phyloP scores from a whole-genome alignment of 2,888 invertebrate species.

The Heliothis peltigera region DNA sequence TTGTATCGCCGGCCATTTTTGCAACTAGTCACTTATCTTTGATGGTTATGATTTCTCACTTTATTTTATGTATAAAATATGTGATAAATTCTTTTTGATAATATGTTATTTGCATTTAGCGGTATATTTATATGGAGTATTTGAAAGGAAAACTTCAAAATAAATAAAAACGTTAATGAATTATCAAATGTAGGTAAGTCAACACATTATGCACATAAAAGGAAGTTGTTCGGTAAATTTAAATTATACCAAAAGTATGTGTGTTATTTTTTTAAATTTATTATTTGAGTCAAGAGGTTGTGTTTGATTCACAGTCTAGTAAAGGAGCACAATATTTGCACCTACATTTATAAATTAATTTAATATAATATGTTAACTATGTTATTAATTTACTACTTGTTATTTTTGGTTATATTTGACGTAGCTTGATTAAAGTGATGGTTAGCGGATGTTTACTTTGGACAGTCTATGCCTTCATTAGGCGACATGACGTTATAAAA shows the following conservation, averaged over 20 bases:
- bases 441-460: constrained; percentile 18
- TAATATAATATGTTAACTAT: constrained; percentile 44
- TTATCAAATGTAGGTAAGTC: constrained; percentile 63
- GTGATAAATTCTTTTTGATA: constrained; percentile 68
- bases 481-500: constrained; percentile 11
- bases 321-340: constrained; percentile 66
- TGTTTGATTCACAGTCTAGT: constrained; percentile 59
- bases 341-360: constrained; percentile 43
- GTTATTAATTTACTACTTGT: constrained; percentile 38
- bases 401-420: constrained; percentile 40
- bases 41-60: constrained; percentile 62
- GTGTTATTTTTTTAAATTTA: constrained; percentile 58
- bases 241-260: constrained; percentile 60
- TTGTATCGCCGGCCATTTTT: constrained; percentile 63
- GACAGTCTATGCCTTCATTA: constrained; percentile 11
- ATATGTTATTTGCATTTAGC: constrained; percentile 69
- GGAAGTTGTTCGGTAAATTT: constrained; percentile 59
- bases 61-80: constrained; percentile 60
- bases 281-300: constrained; percentile 61
- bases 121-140: constrained; percentile 59
- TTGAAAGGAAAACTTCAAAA: constrained; percentile 48
- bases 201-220: constrained; percentile 61
- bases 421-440: constrained; percentile 51
- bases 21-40: constrained; percentile 75
- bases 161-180: constrained; percentile 68